Evolutionary conservation across 92 coral and sea anemone genomes (phyloP).

Genomic region (Umimayanthus kanabou): DNA sequence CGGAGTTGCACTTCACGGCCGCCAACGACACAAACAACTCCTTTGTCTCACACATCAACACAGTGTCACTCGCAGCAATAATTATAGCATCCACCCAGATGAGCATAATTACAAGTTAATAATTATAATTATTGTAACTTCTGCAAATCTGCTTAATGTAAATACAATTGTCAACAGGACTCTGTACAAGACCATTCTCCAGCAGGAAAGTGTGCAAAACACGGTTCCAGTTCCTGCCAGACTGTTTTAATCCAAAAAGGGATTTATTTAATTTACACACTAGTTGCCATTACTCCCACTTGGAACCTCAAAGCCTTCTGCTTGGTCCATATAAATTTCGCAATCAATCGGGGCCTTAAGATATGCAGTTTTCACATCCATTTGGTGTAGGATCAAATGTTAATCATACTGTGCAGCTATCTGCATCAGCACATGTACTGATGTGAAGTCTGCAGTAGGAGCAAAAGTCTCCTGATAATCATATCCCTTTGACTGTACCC

Average conservation of each 20-base stretch:
- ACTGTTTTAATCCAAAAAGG: constrained; percentile 39
- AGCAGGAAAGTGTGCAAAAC: not conserved
- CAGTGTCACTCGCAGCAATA: not conserved
- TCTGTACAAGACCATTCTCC: constrained; percentile 30
- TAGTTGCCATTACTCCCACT: not conserved
- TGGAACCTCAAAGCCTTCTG: constrained; percentile 57
- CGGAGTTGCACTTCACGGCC: too few relatives aligned
- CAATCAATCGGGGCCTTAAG: constrained; percentile 53
- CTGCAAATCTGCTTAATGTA: constrained; percentile 19
- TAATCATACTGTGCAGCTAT: constrained; percentile 51
- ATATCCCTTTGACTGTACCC: constrained; percentile 51
- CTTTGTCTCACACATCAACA: not conserved
- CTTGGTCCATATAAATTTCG: constrained; percentile 58
- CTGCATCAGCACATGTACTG: constrained; percentile 47
- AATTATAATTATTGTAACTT: too few relatives aligned
- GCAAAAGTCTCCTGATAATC: constrained; percentile 56
- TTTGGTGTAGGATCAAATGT: constrained; percentile 48
- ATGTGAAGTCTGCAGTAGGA: constrained; percentile 44
- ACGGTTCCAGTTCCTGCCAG: not conserved
- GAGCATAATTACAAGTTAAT: constrained; percentile 8
- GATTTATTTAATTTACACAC: constrained; percentile 49
- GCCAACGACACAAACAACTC: too few relatives aligned
- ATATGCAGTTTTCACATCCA: constrained; percentile 55
- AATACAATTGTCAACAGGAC: constrained; percentile 31
- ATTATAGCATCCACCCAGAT: constrained; percentile 45